Percentiles rank a stretch among this genome's conserved stretches.
These are phyloP conservation scores for Germaria angustata DNA, from an alignment of 2,888 invertebrate species.

Conservation along the genomic window DNA sequence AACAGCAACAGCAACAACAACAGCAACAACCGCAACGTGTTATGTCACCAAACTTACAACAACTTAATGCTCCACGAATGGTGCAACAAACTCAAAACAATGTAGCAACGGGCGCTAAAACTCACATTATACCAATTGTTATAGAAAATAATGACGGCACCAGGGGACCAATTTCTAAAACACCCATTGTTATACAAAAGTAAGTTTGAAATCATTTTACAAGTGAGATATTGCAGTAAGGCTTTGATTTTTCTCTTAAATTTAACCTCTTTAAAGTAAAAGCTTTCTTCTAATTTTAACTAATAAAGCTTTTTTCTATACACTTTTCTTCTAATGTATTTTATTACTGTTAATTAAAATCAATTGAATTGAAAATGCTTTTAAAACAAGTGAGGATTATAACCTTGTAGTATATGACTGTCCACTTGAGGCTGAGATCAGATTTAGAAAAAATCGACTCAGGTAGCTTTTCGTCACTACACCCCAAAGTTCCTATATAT, in stretches of 20 bases:
- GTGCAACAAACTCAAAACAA: slow-evolving; percentile 70
- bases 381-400: slow-evolving; percentile 76
- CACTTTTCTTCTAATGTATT: slow-evolving; percentile 35
- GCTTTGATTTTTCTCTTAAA: slow-evolving; percentile 10
- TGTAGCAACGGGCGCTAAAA: slow-evolving; percentile 47
- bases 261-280: slow-evolving; percentile 13
- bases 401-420: slow-evolving; percentile 79
- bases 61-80: slow-evolving; percentile 69
- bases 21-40: slow-evolving; percentile 79
- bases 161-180: slow-evolving; percentile 77
- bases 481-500: background rate
- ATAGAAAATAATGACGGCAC: slow-evolving; percentile 80
- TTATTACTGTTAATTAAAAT: slow-evolving; percentile 8
- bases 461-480: slow-evolving; percentile 74
- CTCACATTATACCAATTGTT: slow-evolving; percentile 84
- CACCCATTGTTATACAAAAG: slow-evolving; percentile 79
- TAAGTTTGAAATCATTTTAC: slow-evolving; percentile 70
- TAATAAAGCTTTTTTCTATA: slow-evolving; percentile 56
- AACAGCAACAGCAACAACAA: slow-evolving; percentile 50
- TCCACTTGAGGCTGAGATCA: slow-evolving; percentile 80
- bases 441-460: slow-evolving; percentile 79
- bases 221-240: slow-evolving; percentile 33
- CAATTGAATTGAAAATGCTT: slow-evolving; percentile 41
- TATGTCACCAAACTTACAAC: slow-evolving; percentile 72
- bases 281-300: slow-evolving; percentile 50